Conservation (phyloP, 30 jellyfish, hydroid and myxozoan species). For the Pseudorhiza aurosa region DNA sequence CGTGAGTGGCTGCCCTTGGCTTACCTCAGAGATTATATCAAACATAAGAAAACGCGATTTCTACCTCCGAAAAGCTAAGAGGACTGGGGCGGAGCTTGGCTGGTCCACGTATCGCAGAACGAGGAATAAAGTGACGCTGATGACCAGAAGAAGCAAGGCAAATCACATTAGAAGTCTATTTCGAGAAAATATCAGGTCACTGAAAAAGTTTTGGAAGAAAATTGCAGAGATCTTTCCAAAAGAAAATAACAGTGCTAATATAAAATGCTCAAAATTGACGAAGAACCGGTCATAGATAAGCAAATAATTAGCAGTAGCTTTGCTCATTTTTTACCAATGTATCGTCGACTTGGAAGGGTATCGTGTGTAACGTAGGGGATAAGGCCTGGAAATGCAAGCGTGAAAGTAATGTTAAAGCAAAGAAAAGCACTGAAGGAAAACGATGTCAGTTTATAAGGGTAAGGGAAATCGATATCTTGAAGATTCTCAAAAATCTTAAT, state of each 20-base stretch:
- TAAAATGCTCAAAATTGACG: slow-evolving; percentile 21
- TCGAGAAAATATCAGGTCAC: slow-evolving; percentile 18
- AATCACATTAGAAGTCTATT: slow-evolving; percentile 17
- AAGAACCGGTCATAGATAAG: slow-evolving; percentile 17
- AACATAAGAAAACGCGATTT: slow-evolving; percentile 33
- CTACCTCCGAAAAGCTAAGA: slow-evolving; percentile 29
- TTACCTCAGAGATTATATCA: slow-evolving; percentile 10
- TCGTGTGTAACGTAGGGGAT: not conserved
- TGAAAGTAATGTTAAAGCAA: slow-evolving; percentile 18
- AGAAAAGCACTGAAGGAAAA: slow-evolving; percentile 41
- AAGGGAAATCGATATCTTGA: slow-evolving; percentile 30
- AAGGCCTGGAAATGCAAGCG: slow-evolving; percentile 38
- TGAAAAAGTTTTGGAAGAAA: slow-evolving; percentile 41
- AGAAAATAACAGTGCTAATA: slow-evolving; percentile 41
- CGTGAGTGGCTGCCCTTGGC: slow-evolving; percentile 45
- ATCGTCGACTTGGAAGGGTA: slow-evolving; percentile 14
- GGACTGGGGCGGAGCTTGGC: slow-evolving; percentile 42
- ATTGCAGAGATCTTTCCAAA: slow-evolving; percentile 20
- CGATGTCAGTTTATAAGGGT: slow-evolving; percentile 17
- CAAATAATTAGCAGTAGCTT: slow-evolving; percentile 34
- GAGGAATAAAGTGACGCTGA: slow-evolving; percentile 37
- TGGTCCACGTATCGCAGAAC: slow-evolving; percentile 42
- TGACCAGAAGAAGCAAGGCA: slow-evolving; percentile 45
- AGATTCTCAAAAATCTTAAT: slow-evolving; percentile 31
- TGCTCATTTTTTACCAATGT: slow-evolving; percentile 46